Evolutionary conservation across 2,113 vertebrate species (phyloP).

Genomic region (Isurus oxyrinchus): DNA sequence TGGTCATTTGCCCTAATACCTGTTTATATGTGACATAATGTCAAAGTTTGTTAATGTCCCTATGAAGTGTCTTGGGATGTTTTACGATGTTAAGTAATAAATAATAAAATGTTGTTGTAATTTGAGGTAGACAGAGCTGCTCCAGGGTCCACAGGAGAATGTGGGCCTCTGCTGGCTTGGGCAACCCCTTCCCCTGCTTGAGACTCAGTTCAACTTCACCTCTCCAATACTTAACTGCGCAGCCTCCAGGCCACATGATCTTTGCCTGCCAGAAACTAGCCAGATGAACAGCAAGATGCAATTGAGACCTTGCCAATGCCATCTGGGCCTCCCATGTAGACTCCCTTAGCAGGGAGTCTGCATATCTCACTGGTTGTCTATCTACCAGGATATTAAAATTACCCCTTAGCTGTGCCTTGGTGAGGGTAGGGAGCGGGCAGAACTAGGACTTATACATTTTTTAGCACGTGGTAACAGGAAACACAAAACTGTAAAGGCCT

Average conservation of each 20-base stretch:
- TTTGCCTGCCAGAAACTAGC: not conserved
- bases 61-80: no score
- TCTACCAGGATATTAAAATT: not conserved
- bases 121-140: not conserved
- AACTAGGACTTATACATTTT: not conserved
- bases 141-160: not conserved
- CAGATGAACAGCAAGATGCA: not conserved
- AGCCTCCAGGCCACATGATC: not conserved
- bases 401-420: not conserved
- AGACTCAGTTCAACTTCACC: not conserved
- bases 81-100: no score
- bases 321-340: not conserved
- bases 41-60: no score
- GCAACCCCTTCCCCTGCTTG: not conserved
- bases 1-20: no score
- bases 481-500: not conserved
- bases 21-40: no score
- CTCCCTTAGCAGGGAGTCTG: not conserved
- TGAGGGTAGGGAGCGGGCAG: no score
- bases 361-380: not conserved
- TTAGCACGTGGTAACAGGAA: not conserved
- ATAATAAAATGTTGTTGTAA: no score
- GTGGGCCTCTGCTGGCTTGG: not conserved
- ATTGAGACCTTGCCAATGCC: not conserved
- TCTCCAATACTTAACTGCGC: not conserved